phyloP scores from a whole-genome alignment of 2,888 invertebrate species.

The Cepaea hortensis region DNA sequence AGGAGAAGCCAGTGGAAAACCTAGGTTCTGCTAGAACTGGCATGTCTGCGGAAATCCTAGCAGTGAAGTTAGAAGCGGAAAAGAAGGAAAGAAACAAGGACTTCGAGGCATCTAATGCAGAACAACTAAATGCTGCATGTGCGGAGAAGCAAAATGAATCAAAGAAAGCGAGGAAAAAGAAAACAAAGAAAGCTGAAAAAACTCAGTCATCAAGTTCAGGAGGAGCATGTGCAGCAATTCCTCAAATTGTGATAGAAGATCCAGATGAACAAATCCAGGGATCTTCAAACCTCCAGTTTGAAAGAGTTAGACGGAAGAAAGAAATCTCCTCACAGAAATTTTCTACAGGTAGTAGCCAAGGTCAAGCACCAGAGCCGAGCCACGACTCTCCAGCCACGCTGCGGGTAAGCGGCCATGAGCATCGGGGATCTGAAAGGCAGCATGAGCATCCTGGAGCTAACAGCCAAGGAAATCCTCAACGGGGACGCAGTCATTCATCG shows the following conservation, averaged over 20 bases:
- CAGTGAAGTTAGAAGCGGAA: not conserved
- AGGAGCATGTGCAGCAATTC: not conserved
- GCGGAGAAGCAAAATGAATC: not conserved
- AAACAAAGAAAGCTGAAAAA: not conserved
- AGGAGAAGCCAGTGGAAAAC: not conserved
- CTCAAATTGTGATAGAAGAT: constrained; percentile 4
- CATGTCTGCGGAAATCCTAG: not conserved
- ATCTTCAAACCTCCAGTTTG: not conserved
- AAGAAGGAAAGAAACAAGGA: not conserved
- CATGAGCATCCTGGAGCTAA: no score
- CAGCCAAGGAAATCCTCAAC: not conserved
- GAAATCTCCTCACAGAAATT: not conserved
- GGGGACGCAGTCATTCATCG: not conserved
- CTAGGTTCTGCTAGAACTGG: not conserved
- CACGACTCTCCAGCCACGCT: no score
- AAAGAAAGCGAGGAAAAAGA: not conserved
- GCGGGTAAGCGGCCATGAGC: not conserved
- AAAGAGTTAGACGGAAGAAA: not conserved
- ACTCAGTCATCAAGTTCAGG: not conserved
- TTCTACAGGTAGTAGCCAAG: not conserved
- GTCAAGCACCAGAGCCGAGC: not conserved
- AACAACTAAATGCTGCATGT: not conserved
- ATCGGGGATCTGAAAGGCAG: not conserved
- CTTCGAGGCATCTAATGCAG: not conserved
- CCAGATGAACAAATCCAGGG: not conserved